Conservation (phyloP, 2,113 vertebrate species). For the Balaenoptera acutorostrata region DNA sequence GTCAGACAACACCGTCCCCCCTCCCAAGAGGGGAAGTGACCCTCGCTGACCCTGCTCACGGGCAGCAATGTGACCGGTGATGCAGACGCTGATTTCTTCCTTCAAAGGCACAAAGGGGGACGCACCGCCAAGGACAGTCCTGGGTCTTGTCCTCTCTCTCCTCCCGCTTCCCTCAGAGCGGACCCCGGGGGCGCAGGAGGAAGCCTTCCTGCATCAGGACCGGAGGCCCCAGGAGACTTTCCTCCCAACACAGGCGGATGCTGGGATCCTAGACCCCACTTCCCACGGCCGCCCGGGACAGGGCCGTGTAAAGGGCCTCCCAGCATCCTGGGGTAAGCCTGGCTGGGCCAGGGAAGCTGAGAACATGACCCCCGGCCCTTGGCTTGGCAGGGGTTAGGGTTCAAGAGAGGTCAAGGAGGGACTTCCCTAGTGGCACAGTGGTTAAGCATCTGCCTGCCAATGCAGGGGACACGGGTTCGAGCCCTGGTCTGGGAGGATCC, state of each 20-base stretch:
- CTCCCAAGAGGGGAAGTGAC: neutral
- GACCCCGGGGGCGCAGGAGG: neutral
- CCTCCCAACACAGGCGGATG: neutral
- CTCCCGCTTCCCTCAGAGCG: neutral
- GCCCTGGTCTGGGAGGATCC: too few species aligned
- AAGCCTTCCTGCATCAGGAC: neutral
- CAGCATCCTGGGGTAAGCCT: neutral
- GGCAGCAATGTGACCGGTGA: accelerated
- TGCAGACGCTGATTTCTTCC: neutral
- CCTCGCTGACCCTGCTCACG: too few species aligned
- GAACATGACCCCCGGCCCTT: neutral
- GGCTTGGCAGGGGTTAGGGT: neutral
- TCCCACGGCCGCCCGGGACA: neutral
- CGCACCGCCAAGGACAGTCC: accelerated
- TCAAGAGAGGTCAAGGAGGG: neutral
- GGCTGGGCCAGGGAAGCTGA: neutral
- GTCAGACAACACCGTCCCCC: accelerated
- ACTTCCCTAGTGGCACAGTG: too few species aligned
- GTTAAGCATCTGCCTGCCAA: too few species aligned
- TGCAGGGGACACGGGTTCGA: too few species aligned
- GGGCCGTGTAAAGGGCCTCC: too few species aligned
- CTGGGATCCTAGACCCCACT: neutral
- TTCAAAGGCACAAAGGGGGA: neutral
- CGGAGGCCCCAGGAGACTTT: too few species aligned
- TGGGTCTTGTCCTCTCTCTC: neutral